Conservation (phyloP, 2,888 invertebrate genomes). For the Disparrhopalites patrizii region DNA sequence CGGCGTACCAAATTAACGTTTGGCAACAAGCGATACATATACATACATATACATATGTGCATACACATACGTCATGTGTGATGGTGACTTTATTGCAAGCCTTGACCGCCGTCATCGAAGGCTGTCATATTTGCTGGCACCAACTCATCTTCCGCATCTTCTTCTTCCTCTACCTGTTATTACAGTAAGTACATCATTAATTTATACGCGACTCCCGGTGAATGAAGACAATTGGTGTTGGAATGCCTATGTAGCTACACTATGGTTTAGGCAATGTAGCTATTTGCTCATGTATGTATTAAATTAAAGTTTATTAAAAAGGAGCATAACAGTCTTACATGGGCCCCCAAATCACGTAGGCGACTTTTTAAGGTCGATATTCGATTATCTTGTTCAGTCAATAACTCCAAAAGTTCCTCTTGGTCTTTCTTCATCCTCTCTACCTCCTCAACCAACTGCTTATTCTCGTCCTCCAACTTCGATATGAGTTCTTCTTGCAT, state of each 20-base stretch:
- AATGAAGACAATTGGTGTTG: too few relatives aligned
- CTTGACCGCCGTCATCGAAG: constrained; percentile 5
- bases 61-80: not conserved
- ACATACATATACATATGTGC: not conserved
- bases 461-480: constrained; percentile 50
- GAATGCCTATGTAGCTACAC: too few relatives aligned
- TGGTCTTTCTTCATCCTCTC: constrained; percentile 77
- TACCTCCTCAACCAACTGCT: constrained; percentile 55
- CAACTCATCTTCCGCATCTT: constrained; percentile 18
- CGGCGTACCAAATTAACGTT: too few relatives aligned
- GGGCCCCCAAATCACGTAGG: constrained; percentile 58
- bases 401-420: constrained; percentile 82
- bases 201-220: too few relatives aligned
- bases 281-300: too few relatives aligned
- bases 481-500: constrained; percentile 46
- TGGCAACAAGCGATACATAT: too few relatives aligned
- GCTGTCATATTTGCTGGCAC: constrained; percentile 12
- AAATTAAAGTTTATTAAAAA: not conserved
- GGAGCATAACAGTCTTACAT: constrained; percentile 49
- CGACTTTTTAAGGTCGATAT: constrained; percentile 50
- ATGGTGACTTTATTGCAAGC: not conserved
- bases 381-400: constrained; percentile 77
- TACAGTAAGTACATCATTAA: not conserved
- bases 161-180: constrained; percentile 13
- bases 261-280: not conserved